Evolutionary conservation across 2,113 vertebrate species (phyloP).

Genomic region (Telmatochromis bifrenatus): DNA sequence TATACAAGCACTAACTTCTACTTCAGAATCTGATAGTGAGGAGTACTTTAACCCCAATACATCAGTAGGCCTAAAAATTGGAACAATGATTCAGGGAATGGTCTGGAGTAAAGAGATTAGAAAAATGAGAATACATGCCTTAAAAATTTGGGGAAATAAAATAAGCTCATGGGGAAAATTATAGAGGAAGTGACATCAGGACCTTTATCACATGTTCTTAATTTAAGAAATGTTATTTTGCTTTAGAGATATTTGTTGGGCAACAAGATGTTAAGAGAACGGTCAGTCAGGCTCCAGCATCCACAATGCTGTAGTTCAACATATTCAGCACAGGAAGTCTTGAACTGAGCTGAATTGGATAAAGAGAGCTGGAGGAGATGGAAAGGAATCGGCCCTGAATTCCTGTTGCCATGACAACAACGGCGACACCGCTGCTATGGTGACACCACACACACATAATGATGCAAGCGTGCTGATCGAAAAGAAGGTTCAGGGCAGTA

Average conservation of each 20-base stretch:
- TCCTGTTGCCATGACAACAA: constrained; percentile 46
- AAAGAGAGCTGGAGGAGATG: not conserved
- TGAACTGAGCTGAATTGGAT: not conserved
- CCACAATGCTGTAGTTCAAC: not conserved
- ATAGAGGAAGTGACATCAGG: not conserved
- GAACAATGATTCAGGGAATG: not conserved
- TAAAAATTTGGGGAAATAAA: not conserved
- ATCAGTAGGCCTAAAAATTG: not conserved
- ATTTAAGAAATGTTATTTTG: not conserved
- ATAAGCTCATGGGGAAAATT: not conserved
- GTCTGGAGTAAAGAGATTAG: not conserved
- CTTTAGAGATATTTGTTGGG: not conserved
- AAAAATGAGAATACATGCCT: not conserved
- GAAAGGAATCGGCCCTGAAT: constrained; percentile 25
- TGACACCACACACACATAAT: not conserved
- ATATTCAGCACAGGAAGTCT: not conserved
- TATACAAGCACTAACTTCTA: not conserved
- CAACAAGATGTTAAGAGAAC: not conserved
- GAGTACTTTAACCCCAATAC: not conserved
- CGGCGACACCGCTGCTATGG: constrained; percentile 25
- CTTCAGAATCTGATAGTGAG: not conserved
- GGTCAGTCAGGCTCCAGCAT: not conserved
- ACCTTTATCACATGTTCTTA: not conserved
- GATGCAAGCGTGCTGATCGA: not conserved
- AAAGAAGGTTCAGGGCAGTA: not conserved